Evolutionary conservation across 2,888 invertebrate genomes (phyloP).

Genomic region (Pteria penguin): DNA sequence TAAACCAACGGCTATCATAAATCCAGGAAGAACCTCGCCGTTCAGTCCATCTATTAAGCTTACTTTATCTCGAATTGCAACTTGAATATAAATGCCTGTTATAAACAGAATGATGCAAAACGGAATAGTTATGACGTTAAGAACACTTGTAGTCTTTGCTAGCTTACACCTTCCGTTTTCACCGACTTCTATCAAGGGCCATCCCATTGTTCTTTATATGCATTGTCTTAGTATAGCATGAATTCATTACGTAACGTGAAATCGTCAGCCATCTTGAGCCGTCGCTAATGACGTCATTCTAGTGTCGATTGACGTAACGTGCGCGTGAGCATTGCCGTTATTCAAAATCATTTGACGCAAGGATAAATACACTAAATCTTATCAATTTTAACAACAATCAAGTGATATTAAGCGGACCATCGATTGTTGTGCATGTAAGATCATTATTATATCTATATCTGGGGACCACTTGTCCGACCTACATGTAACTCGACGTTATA

Average conservation of each 20-base stretch:
- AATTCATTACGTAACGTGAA: background rate
- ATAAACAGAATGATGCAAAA: constrained; percentile 55
- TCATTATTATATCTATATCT: no score
- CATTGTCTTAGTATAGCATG: background rate
- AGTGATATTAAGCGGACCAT: no score
- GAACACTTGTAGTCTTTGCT: constrained; percentile 49
- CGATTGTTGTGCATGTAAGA: no score
- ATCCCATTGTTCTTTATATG: constrained; percentile 43
- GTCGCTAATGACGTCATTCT: background rate
- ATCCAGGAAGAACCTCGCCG: constrained; percentile 54
- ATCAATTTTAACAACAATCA: no score
- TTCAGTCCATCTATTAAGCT: constrained; percentile 62
- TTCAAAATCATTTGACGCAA: no score
- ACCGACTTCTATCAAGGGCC: constrained; percentile 47
- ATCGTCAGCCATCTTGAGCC: background rate
- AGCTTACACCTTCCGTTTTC: constrained; percentile 48
- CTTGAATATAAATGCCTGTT: constrained; percentile 56
- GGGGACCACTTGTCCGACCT: no score
- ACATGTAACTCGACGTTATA: no score
- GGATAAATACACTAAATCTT: no score
- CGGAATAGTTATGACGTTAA: constrained; percentile 53
- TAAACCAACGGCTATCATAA: constrained; percentile 57
- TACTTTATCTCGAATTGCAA: constrained; percentile 58
- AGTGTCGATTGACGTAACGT: no score
- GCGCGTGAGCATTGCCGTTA: background rate